These are phyloP conservation scores for Ypsolopha sequella DNA, from an alignment of 2,888 invertebrate genomes.

Conservation along the genomic window DNA sequence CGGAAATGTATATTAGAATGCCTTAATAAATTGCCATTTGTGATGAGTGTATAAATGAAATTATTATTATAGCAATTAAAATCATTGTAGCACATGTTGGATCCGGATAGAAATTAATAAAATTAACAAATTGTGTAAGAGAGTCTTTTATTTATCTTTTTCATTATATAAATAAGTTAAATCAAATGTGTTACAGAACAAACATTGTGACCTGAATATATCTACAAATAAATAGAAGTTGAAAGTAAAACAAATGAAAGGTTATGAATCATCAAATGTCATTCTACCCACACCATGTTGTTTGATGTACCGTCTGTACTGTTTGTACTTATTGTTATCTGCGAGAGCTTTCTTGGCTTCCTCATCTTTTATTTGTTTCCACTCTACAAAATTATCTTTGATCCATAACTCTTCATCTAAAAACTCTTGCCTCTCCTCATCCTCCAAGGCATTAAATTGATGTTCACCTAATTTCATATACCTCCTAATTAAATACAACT, in stretches of 20 bases:
- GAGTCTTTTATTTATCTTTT: slow-evolving; percentile 35
- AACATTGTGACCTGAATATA: not conserved
- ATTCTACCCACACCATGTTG: slow-evolving; percentile 91
- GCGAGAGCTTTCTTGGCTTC: slow-evolving; percentile 87
- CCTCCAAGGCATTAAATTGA: slow-evolving; percentile 81
- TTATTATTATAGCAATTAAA: slow-evolving; percentile 25
- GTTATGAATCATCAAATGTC: slow-evolving; percentile 88
- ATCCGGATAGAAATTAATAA: slow-evolving; percentile 46
- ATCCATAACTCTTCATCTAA: slow-evolving; percentile 85
- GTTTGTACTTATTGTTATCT: slow-evolving; percentile 88
- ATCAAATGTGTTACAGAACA: not conserved
- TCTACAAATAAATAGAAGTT: not conserved
- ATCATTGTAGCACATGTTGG: slow-evolving; percentile 59
- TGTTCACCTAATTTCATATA: slow-evolving; percentile 79
- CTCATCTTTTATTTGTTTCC: slow-evolving; percentile 88
- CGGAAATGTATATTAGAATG: slow-evolving; percentile 26
- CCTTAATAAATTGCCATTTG: slow-evolving; percentile 58
- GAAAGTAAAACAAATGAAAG: not conserved
- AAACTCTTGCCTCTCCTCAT: slow-evolving; percentile 79
- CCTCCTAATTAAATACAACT: slow-evolving; percentile 86
- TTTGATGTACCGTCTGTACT: slow-evolving; percentile 90
- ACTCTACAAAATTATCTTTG: slow-evolving; percentile 80
- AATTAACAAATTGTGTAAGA: slow-evolving; percentile 58
- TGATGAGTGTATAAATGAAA: slow-evolving; percentile 50
- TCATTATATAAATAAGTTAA: not conserved